A percentile compares a stretch with the other conserved stretches of the same genome.
Evolutionary conservation across 53 echinoderm and acorn worm species (phyloP).

Genomic region (Apostichopus leukothele): DNA sequence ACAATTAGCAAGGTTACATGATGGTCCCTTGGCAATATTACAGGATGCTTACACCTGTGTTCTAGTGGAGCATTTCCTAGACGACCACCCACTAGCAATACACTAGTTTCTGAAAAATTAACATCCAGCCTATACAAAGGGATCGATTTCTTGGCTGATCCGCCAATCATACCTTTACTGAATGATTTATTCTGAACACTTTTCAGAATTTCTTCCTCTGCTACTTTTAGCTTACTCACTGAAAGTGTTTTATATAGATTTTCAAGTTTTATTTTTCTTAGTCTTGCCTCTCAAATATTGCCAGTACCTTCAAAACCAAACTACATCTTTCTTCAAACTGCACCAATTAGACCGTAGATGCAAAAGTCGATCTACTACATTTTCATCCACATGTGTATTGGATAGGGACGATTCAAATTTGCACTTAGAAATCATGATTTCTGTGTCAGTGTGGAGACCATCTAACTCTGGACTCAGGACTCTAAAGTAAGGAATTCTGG

Average conservation of each 20-base stretch:
- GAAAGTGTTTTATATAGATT: background rate
- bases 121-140: constrained; percentile 38
- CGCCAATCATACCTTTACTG: background rate
- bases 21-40: constrained; percentile 28
- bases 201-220: constrained; percentile 46
- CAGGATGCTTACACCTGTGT: constrained; percentile 48
- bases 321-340: constrained; percentile 26
- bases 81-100: constrained; percentile 53
- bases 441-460: no score
- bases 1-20: constrained; percentile 45
- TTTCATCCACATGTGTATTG: no score
- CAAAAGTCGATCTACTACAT: no score
- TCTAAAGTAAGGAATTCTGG: no score
- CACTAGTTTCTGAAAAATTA: constrained; percentile 27
- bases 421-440: no score
- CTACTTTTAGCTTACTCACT: constrained; percentile 32
- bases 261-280: background rate
- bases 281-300: constrained; percentile 20
- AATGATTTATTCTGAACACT: constrained; percentile 37
- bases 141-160: background rate
- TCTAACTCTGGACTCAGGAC: no score
- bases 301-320: constrained; percentile 43
- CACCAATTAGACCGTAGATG: constrained; percentile 24
- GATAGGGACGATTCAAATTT: no score
- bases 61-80: constrained; percentile 36